These are phyloP conservation scores for Vulpes vulpes DNA, from an alignment of 2,113 vertebrate species.

Conservation along the genomic window DNA sequence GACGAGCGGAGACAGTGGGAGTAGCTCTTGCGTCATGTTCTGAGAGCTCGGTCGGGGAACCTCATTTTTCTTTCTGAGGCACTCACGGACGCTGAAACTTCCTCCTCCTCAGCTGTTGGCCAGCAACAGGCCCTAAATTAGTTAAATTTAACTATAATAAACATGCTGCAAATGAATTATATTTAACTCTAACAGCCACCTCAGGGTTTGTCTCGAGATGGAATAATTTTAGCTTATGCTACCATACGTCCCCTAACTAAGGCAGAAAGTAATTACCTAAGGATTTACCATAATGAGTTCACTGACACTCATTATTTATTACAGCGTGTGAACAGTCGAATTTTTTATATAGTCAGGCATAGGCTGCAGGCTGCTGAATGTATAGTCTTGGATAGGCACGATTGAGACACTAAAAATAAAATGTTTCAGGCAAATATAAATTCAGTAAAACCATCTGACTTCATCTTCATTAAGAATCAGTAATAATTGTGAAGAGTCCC, in stretches of 20 bases:
- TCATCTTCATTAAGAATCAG: not conserved
- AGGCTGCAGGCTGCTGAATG: not conserved
- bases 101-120: conserved; percentile 69
- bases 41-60: not conserved
- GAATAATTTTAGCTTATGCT: conserved; percentile 75
- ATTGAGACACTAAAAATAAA: conserved; percentile 23
- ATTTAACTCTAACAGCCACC: conserved; percentile 76
- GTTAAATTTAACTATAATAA: conserved; percentile 76
- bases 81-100: conserved; percentile 26
- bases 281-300: conserved; percentile 72
- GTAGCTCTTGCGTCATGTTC: conserved; percentile 23
- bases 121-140: conserved; percentile 68
- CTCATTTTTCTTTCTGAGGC: conserved; percentile 22
- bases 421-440: not conserved
- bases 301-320: conserved; percentile 66
- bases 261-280: conserved; percentile 77
- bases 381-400: not conserved
- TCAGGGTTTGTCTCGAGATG: conserved; percentile 72
- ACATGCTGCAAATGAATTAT: conserved; percentile 69
- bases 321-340: not conserved
- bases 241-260: conserved; percentile 60
- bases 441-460: not conserved
- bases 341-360: not conserved
- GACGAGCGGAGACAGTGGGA: not conserved
- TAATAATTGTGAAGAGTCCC: not conserved